A percentile compares a stretch with the other conserved stretches of the same genome.
phyloP scores from a whole-genome alignment of 1,140 invertebrate genomes.

The Drosophila orosa region DNA sequence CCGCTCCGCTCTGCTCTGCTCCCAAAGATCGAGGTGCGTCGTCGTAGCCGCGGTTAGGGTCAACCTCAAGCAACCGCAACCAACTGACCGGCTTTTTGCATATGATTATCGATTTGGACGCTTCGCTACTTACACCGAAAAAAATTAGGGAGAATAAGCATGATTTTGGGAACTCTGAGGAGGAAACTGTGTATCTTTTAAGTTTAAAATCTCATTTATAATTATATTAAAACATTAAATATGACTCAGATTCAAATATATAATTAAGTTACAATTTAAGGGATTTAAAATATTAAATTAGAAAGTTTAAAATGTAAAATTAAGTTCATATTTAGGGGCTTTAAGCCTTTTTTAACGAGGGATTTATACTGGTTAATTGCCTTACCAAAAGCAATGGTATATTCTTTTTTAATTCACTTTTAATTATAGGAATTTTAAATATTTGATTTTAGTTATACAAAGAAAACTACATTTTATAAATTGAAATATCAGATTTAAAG shows the following conservation, averaged over 20 bases:
- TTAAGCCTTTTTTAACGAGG: no score
- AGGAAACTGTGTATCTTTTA: neutral
- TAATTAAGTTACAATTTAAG: neutral
- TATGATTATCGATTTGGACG: conserved; percentile 74
- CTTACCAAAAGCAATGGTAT: no score
- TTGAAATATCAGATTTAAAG: neutral
- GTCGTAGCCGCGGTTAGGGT: conserved; percentile 25
- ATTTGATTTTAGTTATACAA: neutral
- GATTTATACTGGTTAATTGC: no score
- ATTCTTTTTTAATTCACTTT: neutral
- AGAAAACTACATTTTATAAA: neutral
- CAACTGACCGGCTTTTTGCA: conserved; percentile 75
- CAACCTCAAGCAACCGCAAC: conserved; percentile 37
- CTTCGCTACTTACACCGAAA: conserved; percentile 34
- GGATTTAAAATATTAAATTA: no score
- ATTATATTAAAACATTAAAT: no score
- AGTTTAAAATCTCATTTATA: no score
- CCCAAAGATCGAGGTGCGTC: conserved; percentile 11
- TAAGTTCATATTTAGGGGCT: no score
- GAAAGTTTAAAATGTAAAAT: neutral
- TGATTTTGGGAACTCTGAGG: neutral
- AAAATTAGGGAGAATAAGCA: neutral
- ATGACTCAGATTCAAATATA: no score
- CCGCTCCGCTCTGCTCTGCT: neutral
- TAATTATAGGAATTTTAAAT: neutral